These are phyloP conservation scores for Cheilinus undulatus DNA, from an alignment of 2,113 vertebrate species.

Conservation along the genomic window DNA sequence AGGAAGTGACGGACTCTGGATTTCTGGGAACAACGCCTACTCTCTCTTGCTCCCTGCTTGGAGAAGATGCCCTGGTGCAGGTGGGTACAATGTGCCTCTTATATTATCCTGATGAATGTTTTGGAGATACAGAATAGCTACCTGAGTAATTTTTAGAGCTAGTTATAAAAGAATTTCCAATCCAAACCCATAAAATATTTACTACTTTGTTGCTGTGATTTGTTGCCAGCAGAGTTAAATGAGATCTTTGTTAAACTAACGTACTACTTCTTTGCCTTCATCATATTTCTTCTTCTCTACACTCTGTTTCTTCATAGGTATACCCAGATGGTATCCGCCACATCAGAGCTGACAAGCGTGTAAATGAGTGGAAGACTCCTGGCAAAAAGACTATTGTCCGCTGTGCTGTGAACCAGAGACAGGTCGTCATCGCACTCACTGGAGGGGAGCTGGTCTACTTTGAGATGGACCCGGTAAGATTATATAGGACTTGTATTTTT, in stretches of 20 bases:
- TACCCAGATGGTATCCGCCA: constrained; percentile 98
- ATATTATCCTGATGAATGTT: neutral
- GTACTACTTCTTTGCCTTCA: neutral
- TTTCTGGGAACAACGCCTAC: constrained; percentile 98
- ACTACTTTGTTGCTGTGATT: no score
- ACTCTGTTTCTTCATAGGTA: constrained; percentile 80
- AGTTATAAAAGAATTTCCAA: no score
- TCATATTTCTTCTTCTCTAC: neutral
- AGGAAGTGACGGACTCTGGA: constrained; percentile 98
- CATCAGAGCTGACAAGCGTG: constrained; percentile 97
- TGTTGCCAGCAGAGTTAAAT: neutral
- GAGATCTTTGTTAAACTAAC: neutral
- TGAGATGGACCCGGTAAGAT: constrained; percentile 97
- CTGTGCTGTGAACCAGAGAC: constrained; percentile 97
- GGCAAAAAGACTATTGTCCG: constrained; percentile 98
- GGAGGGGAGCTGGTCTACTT: constrained; percentile 99
- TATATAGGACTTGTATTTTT: neutral
- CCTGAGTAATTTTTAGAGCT: neutral
- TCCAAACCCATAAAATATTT: no score
- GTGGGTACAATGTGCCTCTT: constrained; percentile 70
- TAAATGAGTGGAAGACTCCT: constrained; percentile 99
- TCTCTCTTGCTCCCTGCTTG: constrained; percentile 95
- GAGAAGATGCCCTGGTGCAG: constrained; percentile 97
- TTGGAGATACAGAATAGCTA: no score
- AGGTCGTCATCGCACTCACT: constrained; percentile 98